Base-by-base conservation (phyloP, 2,113 vertebrate species). In the Megaleporinus macrocephalus region DNA sequence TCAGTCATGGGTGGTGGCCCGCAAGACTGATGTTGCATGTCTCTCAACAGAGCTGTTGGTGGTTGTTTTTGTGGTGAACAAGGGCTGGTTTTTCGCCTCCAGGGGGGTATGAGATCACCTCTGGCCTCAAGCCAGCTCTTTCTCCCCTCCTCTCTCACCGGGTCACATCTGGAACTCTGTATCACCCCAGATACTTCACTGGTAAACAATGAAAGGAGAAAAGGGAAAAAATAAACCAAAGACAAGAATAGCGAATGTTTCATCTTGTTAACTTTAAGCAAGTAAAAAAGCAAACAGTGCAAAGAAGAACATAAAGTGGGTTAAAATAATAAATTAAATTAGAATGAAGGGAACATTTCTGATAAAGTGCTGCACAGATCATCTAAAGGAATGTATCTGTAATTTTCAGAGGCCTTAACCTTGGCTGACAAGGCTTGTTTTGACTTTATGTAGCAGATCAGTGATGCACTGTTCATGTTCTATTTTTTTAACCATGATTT, bases 81-180 rank as follows among this genome's bases (percentile, higher is more conserved):
- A 73, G 33, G 41, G 53, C 41, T 55, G 44, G 44, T 75, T 62
- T 27, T 68, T 65, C 47, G 24, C 47, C 36, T 65, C 44, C 68
- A 29, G 47, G 55, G 47, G 79, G 71, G 49, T 57, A 68, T 86
- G 79, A 88, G 79, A 80, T 86, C 68, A 88, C 81, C 27, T 71
- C 61, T 76, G 61, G 69, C 49, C n/a, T 61, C 18, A 12, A 44
- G 81, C 84, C 81, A 82, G 10, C 27, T 7, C 13, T 44, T 57
- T 53, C 44, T 36, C 68, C 69, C 29, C 51, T 20, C 11, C 7
- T 68, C 30, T 29, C 36, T 18, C 33, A 51, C 49, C 20, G 36
- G 27, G 26, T 26, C 82, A 87, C 84, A 87, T 87, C 84, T 87
- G 84, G 85, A 86, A 79, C 70, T 76, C 36, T 62, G 78, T 75